A percentile compares a stretch with the other conserved stretches of the same genome.
These are phyloP conservation scores for Macheiramphus alcinus DNA, from an alignment of 2,113 vertebrate species.

Conservation along the genomic window DNA sequence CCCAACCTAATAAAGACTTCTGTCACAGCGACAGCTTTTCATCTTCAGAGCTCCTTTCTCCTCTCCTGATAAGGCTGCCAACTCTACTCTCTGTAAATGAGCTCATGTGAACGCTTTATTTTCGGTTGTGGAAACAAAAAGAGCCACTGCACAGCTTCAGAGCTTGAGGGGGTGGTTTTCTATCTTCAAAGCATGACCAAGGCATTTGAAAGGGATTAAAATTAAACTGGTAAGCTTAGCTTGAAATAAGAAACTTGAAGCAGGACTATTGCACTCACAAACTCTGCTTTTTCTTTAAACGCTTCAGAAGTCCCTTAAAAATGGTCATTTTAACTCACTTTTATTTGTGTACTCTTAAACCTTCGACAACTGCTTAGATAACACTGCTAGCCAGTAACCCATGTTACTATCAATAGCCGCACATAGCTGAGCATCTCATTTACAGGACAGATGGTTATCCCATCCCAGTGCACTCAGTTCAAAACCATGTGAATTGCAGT, in stretches of 20 bases:
- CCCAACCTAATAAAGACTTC: constrained; percentile 81
- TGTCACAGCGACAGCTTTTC: constrained; percentile 75
- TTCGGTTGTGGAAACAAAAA: constrained; percentile 70
- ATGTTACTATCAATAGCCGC: not conserved
- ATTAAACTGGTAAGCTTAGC: constrained; percentile 31
- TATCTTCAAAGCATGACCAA: constrained; percentile 70
- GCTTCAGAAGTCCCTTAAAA: not conserved
- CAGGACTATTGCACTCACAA: not conserved
- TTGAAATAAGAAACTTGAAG: constrained; percentile 22
- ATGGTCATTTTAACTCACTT: not conserved
- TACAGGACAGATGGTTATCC: constrained; percentile 64
- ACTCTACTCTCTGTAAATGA: constrained; percentile 75
- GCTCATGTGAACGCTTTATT: constrained; percentile 75
- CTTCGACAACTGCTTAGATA: not conserved
- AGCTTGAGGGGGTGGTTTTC: constrained; percentile 42
- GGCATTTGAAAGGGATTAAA: constrained; percentile 68
- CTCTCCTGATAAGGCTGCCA: constrained; percentile 78
- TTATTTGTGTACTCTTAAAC: constrained; percentile 23
- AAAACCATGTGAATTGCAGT: constrained; percentile 53
- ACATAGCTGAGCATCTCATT: not conserved
- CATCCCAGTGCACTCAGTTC: constrained; percentile 42
- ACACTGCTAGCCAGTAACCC: not conserved
- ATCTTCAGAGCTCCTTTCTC: constrained; percentile 75
- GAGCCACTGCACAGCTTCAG: constrained; percentile 47
- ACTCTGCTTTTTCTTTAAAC: constrained; percentile 1